Conservation (phyloP, 1,140 invertebrate species). For the Drosophila kepulauana region DNA sequence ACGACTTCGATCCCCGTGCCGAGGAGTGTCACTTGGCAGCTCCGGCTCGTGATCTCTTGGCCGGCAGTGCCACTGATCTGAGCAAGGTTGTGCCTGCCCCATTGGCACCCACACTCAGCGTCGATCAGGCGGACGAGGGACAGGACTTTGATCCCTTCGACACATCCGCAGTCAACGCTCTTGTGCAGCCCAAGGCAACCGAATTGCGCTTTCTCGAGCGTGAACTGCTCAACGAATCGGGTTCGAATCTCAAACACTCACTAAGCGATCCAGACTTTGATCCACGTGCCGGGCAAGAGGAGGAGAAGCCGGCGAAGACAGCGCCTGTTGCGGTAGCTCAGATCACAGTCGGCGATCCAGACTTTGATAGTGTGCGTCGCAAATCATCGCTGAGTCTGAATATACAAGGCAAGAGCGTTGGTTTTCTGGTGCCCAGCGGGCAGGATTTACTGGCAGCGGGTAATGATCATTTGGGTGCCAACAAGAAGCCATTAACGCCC, state of each 20-base stretch:
- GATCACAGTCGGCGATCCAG: conserved; percentile 14
- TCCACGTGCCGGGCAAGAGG: conserved; percentile 86
- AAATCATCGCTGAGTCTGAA: conserved; percentile 83
- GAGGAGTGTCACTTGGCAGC: conserved; percentile 85
- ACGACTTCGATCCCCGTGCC: conserved; percentile 89
- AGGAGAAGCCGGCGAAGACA: background rate
- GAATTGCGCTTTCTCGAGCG: conserved; percentile 92
- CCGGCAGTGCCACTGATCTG: conserved; percentile 91
- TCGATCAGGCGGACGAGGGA: conserved; percentile 86
- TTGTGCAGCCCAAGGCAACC: conserved; percentile 90
- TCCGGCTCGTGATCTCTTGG: conserved; percentile 87
- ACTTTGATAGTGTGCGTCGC: conserved; percentile 68
- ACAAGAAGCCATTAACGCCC: conserved; percentile 91
- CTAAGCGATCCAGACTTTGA: conserved; percentile 91
- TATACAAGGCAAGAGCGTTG: conserved; percentile 88
- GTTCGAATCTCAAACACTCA: conserved; percentile 85
- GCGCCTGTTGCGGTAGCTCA: background rate
- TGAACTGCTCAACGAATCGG: conserved; percentile 88
- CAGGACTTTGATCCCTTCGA: conserved; percentile 93
- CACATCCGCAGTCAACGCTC: conserved; percentile 90
- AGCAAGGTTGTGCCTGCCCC: conserved; percentile 89
- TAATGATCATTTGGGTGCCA: conserved; percentile 85
- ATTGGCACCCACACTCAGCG: conserved; percentile 86
- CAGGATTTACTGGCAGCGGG: conserved; percentile 78
- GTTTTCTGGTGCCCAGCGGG: conserved; percentile 88